phyloP scores from a whole-genome alignment of 1,140 invertebrate genomes.

The Aphaenogaster ashmeadi region DNA sequence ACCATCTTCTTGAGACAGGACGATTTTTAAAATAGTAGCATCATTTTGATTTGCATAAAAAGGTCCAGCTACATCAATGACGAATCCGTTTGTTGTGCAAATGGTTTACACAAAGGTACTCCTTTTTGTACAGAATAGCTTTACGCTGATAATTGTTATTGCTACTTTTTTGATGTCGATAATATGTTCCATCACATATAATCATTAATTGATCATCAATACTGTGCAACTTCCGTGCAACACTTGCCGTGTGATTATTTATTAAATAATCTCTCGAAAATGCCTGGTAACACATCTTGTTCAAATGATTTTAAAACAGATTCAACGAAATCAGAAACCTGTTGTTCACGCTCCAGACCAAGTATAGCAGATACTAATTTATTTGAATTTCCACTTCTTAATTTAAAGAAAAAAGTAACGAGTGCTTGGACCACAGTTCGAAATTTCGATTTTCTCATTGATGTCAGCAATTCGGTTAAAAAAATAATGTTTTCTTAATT shows the following conservation, averaged over 20 bases:
- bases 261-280: too few species aligned
- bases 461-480: not conserved
- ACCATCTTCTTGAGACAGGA: not conserved
- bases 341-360: too few species aligned
- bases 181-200: too few species aligned
- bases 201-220: too few species aligned
- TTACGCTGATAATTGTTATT: not conserved
- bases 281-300: too few species aligned
- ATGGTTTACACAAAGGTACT: not conserved
- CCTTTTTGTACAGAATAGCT: not conserved
- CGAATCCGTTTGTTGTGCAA: not conserved
- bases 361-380: too few species aligned
- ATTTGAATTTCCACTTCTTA: not conserved
- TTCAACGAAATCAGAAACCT: too few species aligned
- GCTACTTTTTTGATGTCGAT: not conserved
- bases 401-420: not conserved
- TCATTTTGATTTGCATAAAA: not conserved
- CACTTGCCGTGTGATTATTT: too few species aligned
- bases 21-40: slow-evolving; percentile 3
- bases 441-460: not conserved
- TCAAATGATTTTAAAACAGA: too few species aligned
- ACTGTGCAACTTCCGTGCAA: too few species aligned
- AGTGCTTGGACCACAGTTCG: not conserved
- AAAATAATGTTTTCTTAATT: not conserved
- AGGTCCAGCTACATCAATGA: not conserved